Evolutionary conservation across 2,797 vertebrate species (phyloP).

Genomic region (Thripadectes ignobilis): DNA sequence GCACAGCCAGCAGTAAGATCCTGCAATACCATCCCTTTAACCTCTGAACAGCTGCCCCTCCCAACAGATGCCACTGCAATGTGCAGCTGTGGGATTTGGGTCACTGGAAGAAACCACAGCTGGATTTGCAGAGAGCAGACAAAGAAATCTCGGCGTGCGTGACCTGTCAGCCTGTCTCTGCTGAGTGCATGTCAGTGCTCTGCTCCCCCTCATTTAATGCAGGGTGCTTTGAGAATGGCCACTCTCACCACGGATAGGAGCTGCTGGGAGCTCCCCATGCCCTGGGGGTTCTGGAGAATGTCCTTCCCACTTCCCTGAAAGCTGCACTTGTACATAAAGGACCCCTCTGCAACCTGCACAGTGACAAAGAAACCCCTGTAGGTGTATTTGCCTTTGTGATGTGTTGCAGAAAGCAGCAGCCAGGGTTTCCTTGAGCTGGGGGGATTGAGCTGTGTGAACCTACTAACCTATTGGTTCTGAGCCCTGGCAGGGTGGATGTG

Average conservation of each 20-base stretch:
- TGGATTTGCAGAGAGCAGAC: conserved; percentile 15
- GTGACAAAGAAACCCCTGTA: neutral
- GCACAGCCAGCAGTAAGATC: neutral
- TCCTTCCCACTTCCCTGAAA: neutral
- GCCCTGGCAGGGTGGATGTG: neutral
- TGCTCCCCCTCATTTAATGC: neutral
- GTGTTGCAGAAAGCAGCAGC: neutral
- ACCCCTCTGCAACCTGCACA: neutral
- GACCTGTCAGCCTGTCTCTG: neutral
- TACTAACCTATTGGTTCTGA: neutral
- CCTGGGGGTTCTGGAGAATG: neutral
- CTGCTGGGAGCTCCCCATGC: neutral
- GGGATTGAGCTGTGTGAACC: neutral
- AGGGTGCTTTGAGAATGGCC: neutral
- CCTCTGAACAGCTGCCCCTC: neutral
- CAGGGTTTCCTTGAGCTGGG: neutral
- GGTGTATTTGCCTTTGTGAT: neutral
- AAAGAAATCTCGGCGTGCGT: neutral
- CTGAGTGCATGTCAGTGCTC: neutral
- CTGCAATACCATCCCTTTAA: neutral
- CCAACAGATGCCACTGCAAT: neutral
- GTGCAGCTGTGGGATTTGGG: conserved; percentile 23
- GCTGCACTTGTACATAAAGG: neutral
- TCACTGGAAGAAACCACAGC: conserved; percentile 45
- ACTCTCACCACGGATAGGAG: neutral